phyloP scores from a whole-genome alignment of 2,797 vertebrate genomes.

The Liparis tanakae region DNA sequence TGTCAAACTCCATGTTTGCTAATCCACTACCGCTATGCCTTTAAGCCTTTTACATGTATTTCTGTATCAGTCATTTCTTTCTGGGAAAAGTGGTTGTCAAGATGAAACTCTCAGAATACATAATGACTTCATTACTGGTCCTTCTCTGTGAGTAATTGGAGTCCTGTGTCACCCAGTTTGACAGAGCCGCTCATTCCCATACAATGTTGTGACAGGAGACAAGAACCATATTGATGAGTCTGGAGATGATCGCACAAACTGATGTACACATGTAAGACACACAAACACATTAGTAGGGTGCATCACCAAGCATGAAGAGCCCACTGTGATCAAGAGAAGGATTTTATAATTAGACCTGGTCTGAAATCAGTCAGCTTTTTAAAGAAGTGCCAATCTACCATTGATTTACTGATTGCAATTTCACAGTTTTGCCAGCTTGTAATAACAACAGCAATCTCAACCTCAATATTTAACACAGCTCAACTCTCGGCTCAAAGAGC shows the following conservation, averaged over 20 bases:
- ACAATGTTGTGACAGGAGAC: conserved; percentile 65
- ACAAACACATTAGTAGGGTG: neutral
- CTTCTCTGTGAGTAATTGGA: conserved; percentile 74
- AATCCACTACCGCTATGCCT: conserved; percentile 43
- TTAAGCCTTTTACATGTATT: conserved; percentile 50
- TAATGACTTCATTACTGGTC: conserved; percentile 78
- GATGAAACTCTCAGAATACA: conserved; percentile 67
- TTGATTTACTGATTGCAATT: conserved; percentile 30
- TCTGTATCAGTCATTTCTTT: conserved; percentile 56
- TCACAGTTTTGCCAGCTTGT: conserved; percentile 28
- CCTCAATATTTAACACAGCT: conserved; percentile 36
- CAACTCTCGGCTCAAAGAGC: conserved; percentile 53
- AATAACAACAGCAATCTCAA: conserved; percentile 28
- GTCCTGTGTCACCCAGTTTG: conserved; percentile 68
- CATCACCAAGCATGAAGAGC: conserved; percentile 2
- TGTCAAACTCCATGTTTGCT: conserved; percentile 43
- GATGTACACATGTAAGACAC: conserved; percentile 37
- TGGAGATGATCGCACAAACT: conserved; percentile 51
- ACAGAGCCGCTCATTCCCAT: conserved; percentile 69
- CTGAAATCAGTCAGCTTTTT: conserved; percentile 18
- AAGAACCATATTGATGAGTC: conserved; percentile 54
- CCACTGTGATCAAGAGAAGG: neutral
- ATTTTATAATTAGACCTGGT: conserved; percentile 8
- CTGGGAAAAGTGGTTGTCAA: conserved; percentile 54
- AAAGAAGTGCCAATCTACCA: neutral